Evolutionary conservation across 1,140 invertebrate genomes (phyloP), one percentile per base, ranked within the genome.

Genomic region (Drosophila murphyi): DNA sequence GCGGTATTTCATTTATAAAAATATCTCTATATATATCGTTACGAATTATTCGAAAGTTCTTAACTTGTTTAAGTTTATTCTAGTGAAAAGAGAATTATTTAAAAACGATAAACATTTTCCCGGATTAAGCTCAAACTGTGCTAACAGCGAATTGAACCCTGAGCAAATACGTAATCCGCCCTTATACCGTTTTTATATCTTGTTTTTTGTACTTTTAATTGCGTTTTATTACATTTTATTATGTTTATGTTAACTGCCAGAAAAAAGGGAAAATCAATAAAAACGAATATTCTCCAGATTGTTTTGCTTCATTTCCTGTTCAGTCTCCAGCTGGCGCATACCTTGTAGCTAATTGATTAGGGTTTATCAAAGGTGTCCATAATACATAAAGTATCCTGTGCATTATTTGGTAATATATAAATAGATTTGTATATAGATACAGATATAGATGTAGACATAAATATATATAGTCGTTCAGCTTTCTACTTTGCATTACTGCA

Each of bases 201-300:
- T 63, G 34, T 52, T 10, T 20, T 57, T 56, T 10, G 29, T 71
- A 71, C 64, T 72, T 72, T 28, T 57, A 51, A 43, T 56, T 55
- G 47, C 50, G 5, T 41, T 48, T 63, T 32, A 64, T 56, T 48
- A 2, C 28, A 71, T 71, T 64, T 52, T 34, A 48, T 50, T 48
- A n/a, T 34, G 28, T 71, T 63, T 4, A 34, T 39, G 37, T 54
- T 37, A 45, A 2, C 20, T 20, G 20, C 57, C n/a, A 37, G 55
- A 55, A 28, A 37, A 5, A 47, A 50, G 2, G 28, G 12, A 28
- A 57, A 43, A 51, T 29, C n/a, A 35, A 54, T 39, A 56, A 39
- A 7, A n/a, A 12, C 7, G 31, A 28, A 63, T 20, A 54, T 41
- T 41, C 41, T 57, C 34, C 39, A 39, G 60, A 41, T 45, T 72